phyloP scores from a whole-genome alignment of 2,888 invertebrate species.

The Plusia festucae region DNA sequence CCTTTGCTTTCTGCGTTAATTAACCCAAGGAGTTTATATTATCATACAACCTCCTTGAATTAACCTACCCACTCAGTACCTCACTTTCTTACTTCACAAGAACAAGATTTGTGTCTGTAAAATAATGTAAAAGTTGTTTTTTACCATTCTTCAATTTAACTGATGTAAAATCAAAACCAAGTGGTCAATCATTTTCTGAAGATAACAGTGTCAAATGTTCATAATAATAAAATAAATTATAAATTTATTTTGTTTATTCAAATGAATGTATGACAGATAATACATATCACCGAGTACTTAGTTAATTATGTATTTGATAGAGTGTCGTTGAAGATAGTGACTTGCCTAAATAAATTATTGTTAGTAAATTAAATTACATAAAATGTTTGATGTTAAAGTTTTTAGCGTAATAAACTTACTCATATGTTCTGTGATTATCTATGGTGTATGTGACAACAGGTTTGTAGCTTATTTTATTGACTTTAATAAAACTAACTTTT shows the following conservation, averaged over 20 bases:
- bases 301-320: conserved; percentile 44
- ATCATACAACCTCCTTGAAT: too few species aligned
- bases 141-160: too few species aligned
- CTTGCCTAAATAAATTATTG: conserved; percentile 19
- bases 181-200: conserved; percentile 75
- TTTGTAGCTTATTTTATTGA: conserved; percentile 52
- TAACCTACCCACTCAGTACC: too few species aligned
- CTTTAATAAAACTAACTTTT: too few species aligned
- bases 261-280: conserved; percentile 45
- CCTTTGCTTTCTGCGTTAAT: too few species aligned
- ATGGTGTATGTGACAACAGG: conserved; percentile 59
- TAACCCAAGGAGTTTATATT: too few species aligned
- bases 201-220: conserved; percentile 81
- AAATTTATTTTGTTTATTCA: conserved; percentile 55
- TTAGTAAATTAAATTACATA: conserved; percentile 1
- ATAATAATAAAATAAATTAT: conserved; percentile 58
- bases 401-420: conserved; percentile 43
- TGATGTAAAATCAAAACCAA: conserved; percentile 51
- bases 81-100: too few species aligned
- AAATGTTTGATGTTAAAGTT: conserved; percentile 51
- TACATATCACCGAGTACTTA: conserved; percentile 30
- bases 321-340: conserved; percentile 38
- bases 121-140: too few species aligned
- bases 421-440: conserved; percentile 47
- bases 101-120: too few species aligned